Evolutionary conservation across 1,140 invertebrate genomes (phyloP).

Genomic region (Ips typographus): DNA sequence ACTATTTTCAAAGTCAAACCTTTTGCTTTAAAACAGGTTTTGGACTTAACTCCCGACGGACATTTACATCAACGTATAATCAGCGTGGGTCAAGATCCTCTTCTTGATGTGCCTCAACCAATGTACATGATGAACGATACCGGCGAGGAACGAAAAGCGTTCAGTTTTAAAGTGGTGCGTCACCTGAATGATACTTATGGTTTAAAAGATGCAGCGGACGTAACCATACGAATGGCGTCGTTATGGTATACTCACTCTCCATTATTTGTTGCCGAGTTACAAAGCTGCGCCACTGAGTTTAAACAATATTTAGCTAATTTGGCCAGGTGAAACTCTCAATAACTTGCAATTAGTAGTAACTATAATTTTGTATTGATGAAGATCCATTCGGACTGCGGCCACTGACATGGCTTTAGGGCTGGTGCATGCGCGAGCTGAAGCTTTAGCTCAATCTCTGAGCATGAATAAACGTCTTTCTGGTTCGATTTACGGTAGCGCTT

Average conservation of each 20-base stretch:
- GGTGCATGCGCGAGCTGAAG: slow-evolving; percentile 67
- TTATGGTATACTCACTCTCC: slow-evolving; percentile 93
- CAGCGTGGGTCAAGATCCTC: slow-evolving; percentile 78
- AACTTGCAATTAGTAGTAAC: not conserved
- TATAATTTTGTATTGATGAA: slow-evolving; percentile 2
- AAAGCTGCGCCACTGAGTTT: slow-evolving; percentile 76
- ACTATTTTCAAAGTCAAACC: not conserved
- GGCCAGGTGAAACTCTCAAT: slow-evolving; percentile 50
- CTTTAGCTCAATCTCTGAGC: slow-evolving; percentile 56
- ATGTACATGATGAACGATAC: slow-evolving; percentile 55
- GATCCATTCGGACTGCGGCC: slow-evolving; percentile 84
- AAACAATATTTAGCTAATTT: slow-evolving; percentile 71
- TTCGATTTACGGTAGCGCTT: slow-evolving; percentile 49
- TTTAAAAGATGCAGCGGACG: slow-evolving; percentile 48
- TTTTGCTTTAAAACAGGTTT: slow-evolving; percentile 50
- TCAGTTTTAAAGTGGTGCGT: slow-evolving; percentile 65
- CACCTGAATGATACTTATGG: slow-evolving; percentile 50
- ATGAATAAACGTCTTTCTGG: slow-evolving; percentile 58
- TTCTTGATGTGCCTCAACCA: slow-evolving; percentile 57
- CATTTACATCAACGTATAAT: slow-evolving; percentile 82
- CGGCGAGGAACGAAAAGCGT: slow-evolving; percentile 58
- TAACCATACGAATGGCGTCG: slow-evolving; percentile 79
- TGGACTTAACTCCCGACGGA: slow-evolving; percentile 86
- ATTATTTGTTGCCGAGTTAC: slow-evolving; percentile 80
- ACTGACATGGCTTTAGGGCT: slow-evolving; percentile 92